Evolutionary conservation across 2,113 vertebrate genomes (phyloP).

Genomic region (Tragulus kanchil): DNA sequence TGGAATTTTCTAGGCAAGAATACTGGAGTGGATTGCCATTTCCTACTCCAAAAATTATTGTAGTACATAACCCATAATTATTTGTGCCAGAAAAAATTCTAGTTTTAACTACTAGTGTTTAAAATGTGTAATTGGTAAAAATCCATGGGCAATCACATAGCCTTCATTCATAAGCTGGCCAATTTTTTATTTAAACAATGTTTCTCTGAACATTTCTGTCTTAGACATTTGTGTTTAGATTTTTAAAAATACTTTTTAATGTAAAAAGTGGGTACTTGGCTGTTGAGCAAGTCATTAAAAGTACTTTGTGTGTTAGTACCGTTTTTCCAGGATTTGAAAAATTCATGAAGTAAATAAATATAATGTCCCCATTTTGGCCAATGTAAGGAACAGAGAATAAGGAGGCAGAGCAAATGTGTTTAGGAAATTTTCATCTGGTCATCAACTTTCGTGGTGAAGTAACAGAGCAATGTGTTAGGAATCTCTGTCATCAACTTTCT

Average conservation of each 20-base stretch:
- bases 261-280: background rate
- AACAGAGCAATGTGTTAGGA: background rate
- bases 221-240: constrained; percentile 35
- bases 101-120: constrained; percentile 30
- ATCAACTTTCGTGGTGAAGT: background rate
- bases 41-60: background rate
- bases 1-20: background rate
- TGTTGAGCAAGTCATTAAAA: constrained; percentile 1
- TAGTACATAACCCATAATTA: background rate
- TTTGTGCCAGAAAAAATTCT: constrained; percentile 3
- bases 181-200: background rate
- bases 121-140: background rate
- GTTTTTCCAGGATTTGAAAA: constrained; percentile 36
- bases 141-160: background rate
- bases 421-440: too few relatives aligned
- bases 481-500: background rate
- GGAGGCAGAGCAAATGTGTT: background rate
- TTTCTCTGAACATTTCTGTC: constrained; percentile 1
- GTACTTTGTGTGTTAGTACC: background rate
- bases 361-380: background rate
- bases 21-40: background rate
- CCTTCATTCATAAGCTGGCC: background rate
- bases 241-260: background rate
- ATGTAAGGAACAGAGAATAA: background rate
- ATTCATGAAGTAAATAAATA: background rate